Conservation (phyloP, 1,140 invertebrate genomes). For the Sycophaga agraensis region DNA sequence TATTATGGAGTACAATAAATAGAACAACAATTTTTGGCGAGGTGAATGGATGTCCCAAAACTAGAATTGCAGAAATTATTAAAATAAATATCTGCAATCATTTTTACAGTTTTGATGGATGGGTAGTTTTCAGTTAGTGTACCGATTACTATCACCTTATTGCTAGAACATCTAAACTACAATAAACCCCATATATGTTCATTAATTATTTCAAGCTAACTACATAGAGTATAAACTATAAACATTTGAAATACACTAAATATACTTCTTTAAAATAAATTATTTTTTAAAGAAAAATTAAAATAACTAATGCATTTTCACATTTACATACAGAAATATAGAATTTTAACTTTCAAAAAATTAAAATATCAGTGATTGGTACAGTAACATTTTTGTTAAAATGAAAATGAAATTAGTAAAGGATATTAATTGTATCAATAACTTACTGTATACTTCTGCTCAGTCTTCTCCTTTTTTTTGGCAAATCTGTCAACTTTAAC, state of each 20-base stretch:
- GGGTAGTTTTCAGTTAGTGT: background rate
- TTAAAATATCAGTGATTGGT: background rate
- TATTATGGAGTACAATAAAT: slow-evolving; percentile 9
- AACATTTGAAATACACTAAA: background rate
- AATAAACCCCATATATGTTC: no score
- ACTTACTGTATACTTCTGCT: slow-evolving; percentile 87
- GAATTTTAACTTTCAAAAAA: background rate
- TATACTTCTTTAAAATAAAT: background rate
- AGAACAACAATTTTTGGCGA: background rate
- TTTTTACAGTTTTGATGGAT: slow-evolving; percentile 9
- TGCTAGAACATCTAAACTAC: background rate
- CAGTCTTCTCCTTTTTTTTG: slow-evolving; percentile 89
- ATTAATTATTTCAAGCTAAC: no score
- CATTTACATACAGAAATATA: no score
- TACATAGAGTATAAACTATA: background rate
- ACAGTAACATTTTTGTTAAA: background rate
- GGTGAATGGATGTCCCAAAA: slow-evolving; percentile 18
- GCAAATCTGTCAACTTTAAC: slow-evolving; percentile 98
- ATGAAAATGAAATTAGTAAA: slow-evolving; percentile 19
- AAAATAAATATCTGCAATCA: background rate
- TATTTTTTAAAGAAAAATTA: background rate
- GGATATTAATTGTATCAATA: slow-evolving; percentile 1
- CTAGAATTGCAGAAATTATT: slow-evolving; percentile 5
- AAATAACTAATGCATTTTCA: background rate
- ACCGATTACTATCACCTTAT: no score